A percentile compares a stretch with the other conserved stretches of the same genome.
phyloP scores from a whole-genome alignment of 2,888 invertebrate genomes.

The Dyspetes luteomarginatus region DNA sequence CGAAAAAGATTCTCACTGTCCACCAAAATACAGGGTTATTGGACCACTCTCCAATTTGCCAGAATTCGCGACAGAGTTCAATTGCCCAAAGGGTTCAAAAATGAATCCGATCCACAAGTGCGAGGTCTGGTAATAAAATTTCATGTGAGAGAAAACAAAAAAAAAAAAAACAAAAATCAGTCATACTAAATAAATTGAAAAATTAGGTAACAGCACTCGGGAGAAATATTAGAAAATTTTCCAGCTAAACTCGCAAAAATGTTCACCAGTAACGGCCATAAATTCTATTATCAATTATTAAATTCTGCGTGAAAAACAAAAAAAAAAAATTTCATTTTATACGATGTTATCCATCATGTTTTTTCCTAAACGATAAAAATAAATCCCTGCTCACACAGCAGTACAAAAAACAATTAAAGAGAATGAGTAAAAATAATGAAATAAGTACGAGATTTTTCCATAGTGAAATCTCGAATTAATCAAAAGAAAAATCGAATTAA shows the following conservation, averaged over 20 bases:
- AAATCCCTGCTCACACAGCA: conserved; percentile 51
- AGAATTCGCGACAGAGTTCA: conserved; percentile 92
- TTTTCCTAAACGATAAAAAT: conserved; percentile 22
- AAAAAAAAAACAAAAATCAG: conserved; percentile 13
- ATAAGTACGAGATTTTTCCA: background rate
- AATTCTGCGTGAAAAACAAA: conserved; percentile 11
- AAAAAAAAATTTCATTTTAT: conserved; percentile 53
- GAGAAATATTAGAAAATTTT: background rate
- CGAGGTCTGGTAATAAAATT: conserved; percentile 90
- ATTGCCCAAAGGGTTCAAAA: conserved; percentile 89
- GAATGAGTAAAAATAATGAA: conserved; percentile 12
- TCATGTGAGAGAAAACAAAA: background rate
- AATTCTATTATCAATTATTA: conserved; percentile 33
- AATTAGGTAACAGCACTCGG: background rate
- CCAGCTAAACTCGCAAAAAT: conserved; percentile 20
- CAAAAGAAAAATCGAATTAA: conserved; percentile 46
- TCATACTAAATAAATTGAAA: background rate
- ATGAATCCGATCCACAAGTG: conserved; percentile 95
- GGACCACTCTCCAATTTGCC: conserved; percentile 93
- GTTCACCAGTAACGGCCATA: conserved; percentile 42
- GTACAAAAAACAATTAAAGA: conserved; percentile 43
- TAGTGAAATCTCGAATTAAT: conserved; percentile 45
- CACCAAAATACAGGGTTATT: conserved; percentile 93
- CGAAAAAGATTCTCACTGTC: conserved; percentile 96
- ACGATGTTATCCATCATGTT: conserved; percentile 48